Evolutionary conservation across 2,797 vertebrate genomes (phyloP), one percentile per base, ranked within the genome.

Genomic region (Rhinella marina): DNA sequence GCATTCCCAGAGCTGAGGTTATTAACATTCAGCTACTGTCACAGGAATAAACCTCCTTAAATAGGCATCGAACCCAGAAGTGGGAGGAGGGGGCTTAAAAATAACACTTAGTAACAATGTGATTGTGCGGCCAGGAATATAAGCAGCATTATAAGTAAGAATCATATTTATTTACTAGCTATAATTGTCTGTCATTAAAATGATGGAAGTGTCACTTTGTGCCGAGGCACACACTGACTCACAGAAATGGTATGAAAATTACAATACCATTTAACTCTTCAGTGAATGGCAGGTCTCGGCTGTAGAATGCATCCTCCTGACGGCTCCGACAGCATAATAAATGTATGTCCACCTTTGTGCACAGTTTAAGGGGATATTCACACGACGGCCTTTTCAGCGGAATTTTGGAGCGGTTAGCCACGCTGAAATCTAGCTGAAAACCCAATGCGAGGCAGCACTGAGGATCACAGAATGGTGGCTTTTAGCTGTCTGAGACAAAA

Each of bases 131-230:
- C 79, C 62, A 25, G 50, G 48, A 81, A 77, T 61, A 86, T 83
- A 78, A 68, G 78, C 72, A 50, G 7, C 70, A 29, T 78, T 72
- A 72, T 32, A 76, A 84, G 25, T 66, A 76, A 72, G 57, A 77
- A 61, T 48, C 32, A 50, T 78, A 78, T 41, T 78, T 86, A 82
- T 82, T 88, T 89, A 81, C 84, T 59, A 70, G 52, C 59, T 57
- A 75, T 82, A 88, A 86, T 85, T 88, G 78, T 19, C 61, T 82
- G 78, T 81, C 79, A 88, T 81, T 86, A 82, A 79, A 56, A 85
- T 82, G 54, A 81, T 78, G 80, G 70, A 72, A 59, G 57, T 85
- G 85, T 81, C 80, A 87, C 66, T 61, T 48, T 72, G 62, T 59
- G 21, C 72, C 29, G 61, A 52, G 61, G 13, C 23, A 10, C 29